Evolutionary conservation across 2,797 vertebrate genomes (phyloP), one percentile per base, ranked within the genome.

Genomic region (Gadopsis marmoratus): DNA sequence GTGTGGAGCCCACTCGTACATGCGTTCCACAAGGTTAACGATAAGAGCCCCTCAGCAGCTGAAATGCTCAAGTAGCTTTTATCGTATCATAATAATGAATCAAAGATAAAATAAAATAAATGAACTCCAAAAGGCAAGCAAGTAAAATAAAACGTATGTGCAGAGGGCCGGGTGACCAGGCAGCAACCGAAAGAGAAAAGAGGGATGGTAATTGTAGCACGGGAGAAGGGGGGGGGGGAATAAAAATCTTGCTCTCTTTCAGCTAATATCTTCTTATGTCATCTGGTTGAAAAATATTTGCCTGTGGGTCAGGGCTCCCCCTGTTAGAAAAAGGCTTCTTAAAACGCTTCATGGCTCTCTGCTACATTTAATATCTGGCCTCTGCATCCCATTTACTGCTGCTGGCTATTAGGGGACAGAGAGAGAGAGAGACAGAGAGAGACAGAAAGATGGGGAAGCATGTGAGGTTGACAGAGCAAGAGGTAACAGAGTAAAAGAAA

Each of bases 31-130:
- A 95, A 96, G 95, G 95, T 96, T 96, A 96, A 96, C 95, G 95
- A 96, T 95, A 95, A 95, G 92, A 93, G 94, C 93, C 93, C 93
- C 87, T 91, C 92, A 89, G 93, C 92, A 93, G 93, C 94, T 92
- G 94, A 95, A 95, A 96, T 95, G 95, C 95, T 95, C 95, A 96
- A 96, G 95, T 95, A 96, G 95, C 94, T 96, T 96, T 96, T 96
- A 96, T 96, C 94, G 94, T 96, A 95, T 96, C 95, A 95, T 96
- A 95, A 96, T 96, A 95, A 96, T 96, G 94, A 96, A 96, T 96
- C 95, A 96, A 95, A 96, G 95, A 95, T 96, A 95, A 96, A 95
- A 95, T 95, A 95, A 96, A 96, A 96, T 94, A 95, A 96, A 96
- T 95, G 95, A 96, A 95, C 94, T 96, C 91, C 90, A 94, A 95